phyloP scores from a whole-genome alignment of 2,888 invertebrate species.

The Ctena decussata region DNA sequence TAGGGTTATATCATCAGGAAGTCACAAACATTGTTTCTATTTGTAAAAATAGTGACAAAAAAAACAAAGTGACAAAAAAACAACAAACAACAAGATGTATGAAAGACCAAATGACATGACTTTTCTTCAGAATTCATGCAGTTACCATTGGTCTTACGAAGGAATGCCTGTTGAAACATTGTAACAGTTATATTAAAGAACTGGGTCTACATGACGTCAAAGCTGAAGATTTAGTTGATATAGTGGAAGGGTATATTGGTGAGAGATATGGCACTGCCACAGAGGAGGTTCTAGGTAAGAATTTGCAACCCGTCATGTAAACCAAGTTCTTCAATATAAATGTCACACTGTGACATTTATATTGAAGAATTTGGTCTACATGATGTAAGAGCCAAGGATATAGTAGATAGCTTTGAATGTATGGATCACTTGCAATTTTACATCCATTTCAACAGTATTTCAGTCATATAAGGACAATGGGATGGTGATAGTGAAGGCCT shows the following conservation, averaged over 20 bases:
- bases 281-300: conserved; percentile 74
- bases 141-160: conserved; percentile 73
- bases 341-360: conserved; percentile 65
- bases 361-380: conserved; percentile 66
- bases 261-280: conserved; percentile 78
- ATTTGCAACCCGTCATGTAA: too few relatives aligned
- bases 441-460: too few relatives aligned
- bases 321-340: too few relatives aligned
- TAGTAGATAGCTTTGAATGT: conserved; percentile 78
- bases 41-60: too few relatives aligned
- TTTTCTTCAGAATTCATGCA: conserved; percentile 75
- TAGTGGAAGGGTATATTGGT: conserved; percentile 79
- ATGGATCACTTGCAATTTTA: too few relatives aligned
- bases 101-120: too few relatives aligned
- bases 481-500: too few relatives aligned
- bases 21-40: too few relatives aligned
- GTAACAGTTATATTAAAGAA: conserved; percentile 64
- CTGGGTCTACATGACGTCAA: conserved; percentile 64
- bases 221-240: conserved; percentile 71
- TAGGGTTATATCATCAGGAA: too few relatives aligned
- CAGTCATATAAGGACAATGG: too few relatives aligned
- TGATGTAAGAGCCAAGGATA: conserved; percentile 65
- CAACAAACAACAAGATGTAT: background rate
- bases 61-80: background rate
- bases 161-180: conserved; percentile 68